These are phyloP conservation scores for Vicugna pacos DNA, from an alignment of 2,113 vertebrate species.

Conservation along the genomic window DNA sequence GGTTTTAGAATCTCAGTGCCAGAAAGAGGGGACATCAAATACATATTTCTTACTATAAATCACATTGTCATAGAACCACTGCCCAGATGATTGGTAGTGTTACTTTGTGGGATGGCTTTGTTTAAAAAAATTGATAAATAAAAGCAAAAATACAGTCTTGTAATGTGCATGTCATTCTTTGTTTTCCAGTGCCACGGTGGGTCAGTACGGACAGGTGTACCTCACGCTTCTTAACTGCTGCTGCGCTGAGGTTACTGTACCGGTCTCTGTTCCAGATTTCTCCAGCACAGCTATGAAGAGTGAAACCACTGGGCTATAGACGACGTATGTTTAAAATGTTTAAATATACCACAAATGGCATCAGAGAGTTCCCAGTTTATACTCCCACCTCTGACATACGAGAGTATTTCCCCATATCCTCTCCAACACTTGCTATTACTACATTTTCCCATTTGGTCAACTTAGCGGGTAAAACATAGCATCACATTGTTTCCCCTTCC, in stretches of 20 bases:
- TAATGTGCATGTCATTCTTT: neutral
- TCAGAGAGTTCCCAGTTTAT: neutral
- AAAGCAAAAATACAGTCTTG: neutral
- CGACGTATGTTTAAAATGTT: neutral
- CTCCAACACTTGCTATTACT: neutral
- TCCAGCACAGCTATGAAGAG: neutral
- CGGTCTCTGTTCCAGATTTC: neutral
- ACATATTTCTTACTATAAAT: neutral
- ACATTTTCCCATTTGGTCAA: neutral
- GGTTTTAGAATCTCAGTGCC: neutral
- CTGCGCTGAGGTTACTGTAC: neutral
- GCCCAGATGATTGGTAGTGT: neutral
- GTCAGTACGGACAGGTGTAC: fast-evolving
- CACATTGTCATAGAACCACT: neutral
- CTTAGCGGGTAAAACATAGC: too few species aligned
- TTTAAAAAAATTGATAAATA: neutral
- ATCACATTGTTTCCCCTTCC: too few species aligned
- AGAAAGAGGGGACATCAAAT: neutral
- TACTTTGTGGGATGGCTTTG: neutral
- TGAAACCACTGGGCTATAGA: neutral
- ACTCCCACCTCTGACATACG: neutral
- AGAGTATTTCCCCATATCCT: neutral
- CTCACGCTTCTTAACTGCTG: neutral
- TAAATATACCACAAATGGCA: neutral
- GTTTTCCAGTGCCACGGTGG: neutral